Percentiles rank a stretch among this genome's conserved stretches.
Evolutionary conservation across 2,113 vertebrate genomes (phyloP).

Genomic region (Glaucidium brasilianum): DNA sequence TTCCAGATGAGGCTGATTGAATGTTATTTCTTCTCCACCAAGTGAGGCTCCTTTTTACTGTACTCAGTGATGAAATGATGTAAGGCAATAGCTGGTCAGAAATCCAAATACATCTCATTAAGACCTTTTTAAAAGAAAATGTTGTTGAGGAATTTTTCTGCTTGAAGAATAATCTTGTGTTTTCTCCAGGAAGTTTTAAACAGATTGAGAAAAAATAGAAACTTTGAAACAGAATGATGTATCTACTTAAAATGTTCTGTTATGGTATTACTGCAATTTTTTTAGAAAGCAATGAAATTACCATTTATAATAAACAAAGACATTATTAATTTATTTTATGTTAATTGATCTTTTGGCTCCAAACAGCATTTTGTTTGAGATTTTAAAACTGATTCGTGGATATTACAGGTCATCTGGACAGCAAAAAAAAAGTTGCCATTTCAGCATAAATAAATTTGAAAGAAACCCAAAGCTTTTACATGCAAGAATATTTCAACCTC

Average conservation of each 20-base stretch:
- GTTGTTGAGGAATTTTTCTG: neutral
- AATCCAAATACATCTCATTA: slow-evolving; percentile 25
- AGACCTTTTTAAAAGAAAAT: slow-evolving; percentile 31
- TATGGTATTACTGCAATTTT: neutral
- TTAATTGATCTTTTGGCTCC: neutral
- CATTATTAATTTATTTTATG: neutral
- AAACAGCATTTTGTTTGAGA: neutral
- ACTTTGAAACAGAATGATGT: neutral
- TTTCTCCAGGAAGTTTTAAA: slow-evolving; percentile 26
- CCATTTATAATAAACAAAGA: neutral
- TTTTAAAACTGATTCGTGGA: neutral
- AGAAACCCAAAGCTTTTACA: neutral
- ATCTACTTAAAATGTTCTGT: neutral
- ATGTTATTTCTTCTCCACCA: neutral
- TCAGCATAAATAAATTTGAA: neutral
- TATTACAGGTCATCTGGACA: neutral
- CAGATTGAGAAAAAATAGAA: neutral
- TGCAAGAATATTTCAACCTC: neutral
- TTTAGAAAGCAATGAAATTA: neutral
- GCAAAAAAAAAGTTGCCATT: neutral
- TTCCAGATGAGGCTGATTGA: neutral
- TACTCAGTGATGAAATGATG: slow-evolving; percentile 5
- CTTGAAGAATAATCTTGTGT: slow-evolving; percentile 8
- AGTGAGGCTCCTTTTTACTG: neutral
- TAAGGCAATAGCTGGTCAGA: slow-evolving; percentile 4